These are phyloP conservation scores for Drosophila subsilvestris DNA, from an alignment of 2,888 invertebrate genomes.

Conservation along the genomic window DNA sequence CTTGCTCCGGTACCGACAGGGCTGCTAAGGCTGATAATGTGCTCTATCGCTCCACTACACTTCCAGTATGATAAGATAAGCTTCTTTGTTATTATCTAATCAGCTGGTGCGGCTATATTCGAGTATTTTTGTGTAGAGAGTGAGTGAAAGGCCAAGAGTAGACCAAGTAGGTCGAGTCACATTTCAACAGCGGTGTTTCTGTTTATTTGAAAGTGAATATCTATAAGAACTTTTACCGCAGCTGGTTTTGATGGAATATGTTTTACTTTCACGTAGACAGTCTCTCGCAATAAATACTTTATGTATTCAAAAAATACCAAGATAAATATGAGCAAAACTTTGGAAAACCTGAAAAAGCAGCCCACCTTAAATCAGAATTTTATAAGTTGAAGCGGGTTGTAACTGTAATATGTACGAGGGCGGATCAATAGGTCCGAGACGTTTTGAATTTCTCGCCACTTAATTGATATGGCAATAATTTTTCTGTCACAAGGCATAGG, in stretches of 20 bases:
- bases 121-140: conserved; percentile 23
- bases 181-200: not conserved
- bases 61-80: conserved; percentile 71
- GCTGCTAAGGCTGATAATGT: not conserved
- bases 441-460: too few species aligned
- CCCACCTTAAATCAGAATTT: too few species aligned
- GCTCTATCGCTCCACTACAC: not conserved
- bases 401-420: too few species aligned
- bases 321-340: too few species aligned
- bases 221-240: not conserved
- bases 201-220: conserved; percentile 15
- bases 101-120: conserved; percentile 39
- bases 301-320: too few species aligned
- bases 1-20: not conserved
- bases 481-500: too few species aligned
- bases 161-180: not conserved
- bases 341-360: too few species aligned
- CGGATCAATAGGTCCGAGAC: too few species aligned
- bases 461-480: too few species aligned
- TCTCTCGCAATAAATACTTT: not conserved
- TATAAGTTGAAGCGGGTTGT: too few species aligned
- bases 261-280: not conserved
- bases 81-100: conserved; percentile 51
- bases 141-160: not conserved
- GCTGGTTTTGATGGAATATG: not conserved